Percentiles rank a stretch among this genome's conserved stretches.
Evolutionary conservation across 64 coral and sea anemone species (phyloP).

Genomic region (Astreopora myriophthalma): DNA sequence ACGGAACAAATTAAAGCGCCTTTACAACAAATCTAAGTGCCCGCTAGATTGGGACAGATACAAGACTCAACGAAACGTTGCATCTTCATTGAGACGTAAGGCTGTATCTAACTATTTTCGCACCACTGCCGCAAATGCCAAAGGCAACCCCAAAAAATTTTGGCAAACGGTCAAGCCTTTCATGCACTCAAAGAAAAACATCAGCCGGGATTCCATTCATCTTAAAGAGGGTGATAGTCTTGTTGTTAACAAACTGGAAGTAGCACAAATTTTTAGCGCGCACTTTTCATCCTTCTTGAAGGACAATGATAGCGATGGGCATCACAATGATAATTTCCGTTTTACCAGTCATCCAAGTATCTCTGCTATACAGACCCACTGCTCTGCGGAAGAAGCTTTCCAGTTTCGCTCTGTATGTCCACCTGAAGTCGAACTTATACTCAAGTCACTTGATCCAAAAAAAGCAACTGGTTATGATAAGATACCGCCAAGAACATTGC

Average conservation of each 20-base stretch:
- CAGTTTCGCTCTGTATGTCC: slow-evolving; percentile 16
- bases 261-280: background rate
- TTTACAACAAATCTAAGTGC: background rate
- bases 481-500: slow-evolving; percentile 32
- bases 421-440: background rate
- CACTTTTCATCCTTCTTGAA: background rate
- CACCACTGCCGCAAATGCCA: slow-evolving; percentile 8
- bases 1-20: slow-evolving; percentile 18
- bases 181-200: slow-evolving; percentile 14
- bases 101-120: slow-evolving; percentile 25
- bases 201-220: background rate
- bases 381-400: background rate
- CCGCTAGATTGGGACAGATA: background rate
- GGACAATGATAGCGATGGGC: background rate
- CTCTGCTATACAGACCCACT: slow-evolving; percentile 11
- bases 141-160: slow-evolving; percentile 10
- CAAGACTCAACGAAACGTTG: slow-evolving; percentile 4
- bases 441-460: slow-evolving; percentile 7
- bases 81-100: slow-evolving; percentile 32
- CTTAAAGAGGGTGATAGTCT: background rate
- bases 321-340: background rate
- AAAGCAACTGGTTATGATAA: slow-evolving; percentile 55
- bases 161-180: background rate
- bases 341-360: slow-evolving; percentile 11
- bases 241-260: background rate